Evolutionary conservation across 2,888 invertebrate genomes (phyloP).

Genomic region (Pinctada fucata): DNA sequence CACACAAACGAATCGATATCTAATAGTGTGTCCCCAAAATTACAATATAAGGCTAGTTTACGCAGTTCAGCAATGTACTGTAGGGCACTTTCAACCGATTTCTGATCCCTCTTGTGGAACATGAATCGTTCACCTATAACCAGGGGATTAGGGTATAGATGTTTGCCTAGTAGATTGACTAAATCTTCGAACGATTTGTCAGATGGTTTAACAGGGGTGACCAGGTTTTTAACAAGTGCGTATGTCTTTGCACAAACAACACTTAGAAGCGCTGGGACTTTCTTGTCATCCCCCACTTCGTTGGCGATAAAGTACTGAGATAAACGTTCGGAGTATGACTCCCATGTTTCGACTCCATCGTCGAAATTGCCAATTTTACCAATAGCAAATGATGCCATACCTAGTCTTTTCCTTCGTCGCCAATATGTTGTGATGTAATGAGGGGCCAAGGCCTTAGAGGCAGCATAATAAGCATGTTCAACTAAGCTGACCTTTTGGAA

Average conservation of each 20-base stretch:
- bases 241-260: not conserved
- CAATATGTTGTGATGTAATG: no score
- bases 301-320: not conserved
- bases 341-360: not conserved
- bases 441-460: no score
- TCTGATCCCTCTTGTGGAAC: constrained; percentile 25
- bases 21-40: constrained; percentile 19
- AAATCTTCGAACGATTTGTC: not conserved
- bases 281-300: constrained; percentile 3
- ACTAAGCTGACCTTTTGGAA: no score
- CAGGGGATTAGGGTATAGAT: constrained; percentile 28
- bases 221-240: constrained; percentile 11
- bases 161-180: constrained; percentile 10
- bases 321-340: constrained; percentile 16
- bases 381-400: not conserved
- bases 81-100: constrained; percentile 21
- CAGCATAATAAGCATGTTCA: no score
- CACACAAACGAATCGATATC: constrained; percentile 29
- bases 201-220: constrained; percentile 22
- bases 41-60: constrained; percentile 24
- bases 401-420: no score
- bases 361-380: not conserved
- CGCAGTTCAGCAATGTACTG: constrained; percentile 30
- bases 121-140: constrained; percentile 24
- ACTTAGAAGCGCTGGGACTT: not conserved